Evolutionary conservation across 1,140 invertebrate species (phyloP).

Genomic region (Psilanteris sp.): DNA sequence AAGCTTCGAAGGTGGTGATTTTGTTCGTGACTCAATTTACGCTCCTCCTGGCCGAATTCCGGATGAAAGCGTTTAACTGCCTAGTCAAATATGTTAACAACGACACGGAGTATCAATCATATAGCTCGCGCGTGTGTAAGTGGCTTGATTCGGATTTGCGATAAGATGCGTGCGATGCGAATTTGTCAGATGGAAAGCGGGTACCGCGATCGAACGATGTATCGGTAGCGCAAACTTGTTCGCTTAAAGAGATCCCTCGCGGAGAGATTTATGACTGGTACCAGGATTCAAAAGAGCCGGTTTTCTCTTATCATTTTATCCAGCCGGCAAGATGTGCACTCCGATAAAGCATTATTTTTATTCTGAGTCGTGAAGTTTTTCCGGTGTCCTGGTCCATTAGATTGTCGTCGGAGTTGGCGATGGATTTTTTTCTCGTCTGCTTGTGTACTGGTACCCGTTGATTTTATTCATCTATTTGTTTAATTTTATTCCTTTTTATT

Average conservation of each 20-base stretch:
- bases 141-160: conserved; percentile 34
- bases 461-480: background rate
- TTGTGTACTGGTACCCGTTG: background rate
- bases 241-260: conserved; percentile 22
- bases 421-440: conserved; percentile 2
- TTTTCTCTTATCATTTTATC: conserved; percentile 44
- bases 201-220: conserved; percentile 35
- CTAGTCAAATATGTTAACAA: conserved; percentile 72
- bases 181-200: conserved; percentile 60
- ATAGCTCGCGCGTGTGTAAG: conserved; percentile 31
- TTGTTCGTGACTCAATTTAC: conserved; percentile 18
- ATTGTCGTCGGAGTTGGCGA: conserved; percentile 27
- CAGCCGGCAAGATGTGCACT: conserved; percentile 10
- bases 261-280: conserved; percentile 41
- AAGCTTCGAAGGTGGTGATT: conserved; percentile 19
- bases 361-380: conserved; percentile 31
- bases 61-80: conserved; percentile 65
- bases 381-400: conserved; percentile 38
- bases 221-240: conserved; percentile 51
- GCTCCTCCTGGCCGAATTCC: conserved; percentile 53
- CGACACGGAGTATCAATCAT: conserved; percentile 71
- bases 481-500: too few species aligned
- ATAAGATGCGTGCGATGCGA: conserved; percentile 57
- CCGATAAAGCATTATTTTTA: conserved; percentile 39
- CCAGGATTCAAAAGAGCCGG: conserved; percentile 14